Evolutionary conservation across 1,140 invertebrate species (phyloP).

Genomic region (Patella vulgata): DNA sequence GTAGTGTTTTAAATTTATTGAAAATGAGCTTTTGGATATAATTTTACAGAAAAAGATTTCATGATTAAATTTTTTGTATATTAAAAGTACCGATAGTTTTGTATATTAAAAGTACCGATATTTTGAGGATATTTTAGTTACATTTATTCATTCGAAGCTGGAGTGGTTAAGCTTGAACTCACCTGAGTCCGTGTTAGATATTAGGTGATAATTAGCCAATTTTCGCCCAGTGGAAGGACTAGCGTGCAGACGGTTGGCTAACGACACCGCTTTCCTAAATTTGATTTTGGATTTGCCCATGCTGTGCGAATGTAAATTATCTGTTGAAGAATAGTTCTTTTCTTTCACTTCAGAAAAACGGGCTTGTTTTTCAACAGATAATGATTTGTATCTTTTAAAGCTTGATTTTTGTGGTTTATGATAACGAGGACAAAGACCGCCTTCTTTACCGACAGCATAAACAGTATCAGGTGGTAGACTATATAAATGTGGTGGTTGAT

Average conservation of each 20-base stretch:
- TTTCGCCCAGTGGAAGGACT: conserved; percentile 62
- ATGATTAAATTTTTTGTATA: too few relatives aligned
- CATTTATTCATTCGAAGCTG: too few relatives aligned
- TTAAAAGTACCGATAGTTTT: too few relatives aligned
- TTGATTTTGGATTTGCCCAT: conserved; percentile 57
- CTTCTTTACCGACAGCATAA: too few relatives aligned
- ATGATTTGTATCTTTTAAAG: conserved; percentile 68
- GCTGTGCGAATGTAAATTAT: conserved; percentile 68
- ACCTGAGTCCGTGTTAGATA: conserved; percentile 61
- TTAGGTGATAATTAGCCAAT: conserved; percentile 62
- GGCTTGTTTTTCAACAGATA: conserved; percentile 54
- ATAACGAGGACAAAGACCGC: not conserved
- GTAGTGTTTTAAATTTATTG: too few relatives aligned
- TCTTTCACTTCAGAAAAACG: conserved; percentile 56
- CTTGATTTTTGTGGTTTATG: conserved; percentile 39
- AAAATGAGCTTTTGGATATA: too few relatives aligned
- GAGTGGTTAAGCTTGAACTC: conserved; percentile 21
- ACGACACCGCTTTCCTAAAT: conserved; percentile 61
- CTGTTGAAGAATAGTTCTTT: conserved; percentile 56
- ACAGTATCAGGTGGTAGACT: conserved; percentile 5
- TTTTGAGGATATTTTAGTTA: too few relatives aligned
- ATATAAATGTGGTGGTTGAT: conserved; percentile 30
- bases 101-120: too few relatives aligned
- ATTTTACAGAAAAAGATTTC: too few relatives aligned
- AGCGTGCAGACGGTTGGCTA: conserved; percentile 59